Evolutionary conservation across 1,140 invertebrate genomes (phyloP), one percentile per base, ranked within the genome.

Genomic region (Spodoptera frugiperda): DNA sequence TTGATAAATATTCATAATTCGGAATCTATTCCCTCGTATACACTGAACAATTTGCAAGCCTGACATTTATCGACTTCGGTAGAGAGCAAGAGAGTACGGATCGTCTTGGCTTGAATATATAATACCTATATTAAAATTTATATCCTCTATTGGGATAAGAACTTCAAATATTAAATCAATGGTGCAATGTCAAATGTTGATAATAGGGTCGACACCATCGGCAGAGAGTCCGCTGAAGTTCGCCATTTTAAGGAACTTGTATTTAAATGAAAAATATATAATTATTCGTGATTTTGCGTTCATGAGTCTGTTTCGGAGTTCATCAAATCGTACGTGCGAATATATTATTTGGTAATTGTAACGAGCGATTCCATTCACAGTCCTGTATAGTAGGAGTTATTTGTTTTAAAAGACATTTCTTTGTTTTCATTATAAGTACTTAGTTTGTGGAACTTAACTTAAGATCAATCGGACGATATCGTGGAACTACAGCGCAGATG

Each of bases 241-340:
- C 44, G 63, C 14, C 19, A 67, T 67, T 67, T 65, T 67, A 67
- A 48, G 17, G 44, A 67, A 67, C 44, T 49, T 67, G 3, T 67
- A 19, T 67, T 44, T 44, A 19, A 12, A 25, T 15, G 19, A 44
- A 63, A 44, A 6, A 19, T 63, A 49, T 67, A 48, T 25, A 17
- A 73, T 48, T 39, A 1, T 39, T 39, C 33, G 33, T 39, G 1
- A 9, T 39, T 39, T 71, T 11, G 9, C 15, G 53, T 77, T 78
- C 73, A 78, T 49, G 57, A 79, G 74, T 65, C 25, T 71, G 72
- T 82, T 84, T 85, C 84, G 73, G 78, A 82, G 81, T 85, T 85
- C 82, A 85, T 80, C 63, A 79, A 79, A 78, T 78, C 80, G 59
- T 59, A 75, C 53, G 61, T 65, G 15, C 63, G 33, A 53, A 53